Evolutionary conservation across 2,888 invertebrate genomes (phyloP).

Genomic region (Invenusta paracnida): DNA sequence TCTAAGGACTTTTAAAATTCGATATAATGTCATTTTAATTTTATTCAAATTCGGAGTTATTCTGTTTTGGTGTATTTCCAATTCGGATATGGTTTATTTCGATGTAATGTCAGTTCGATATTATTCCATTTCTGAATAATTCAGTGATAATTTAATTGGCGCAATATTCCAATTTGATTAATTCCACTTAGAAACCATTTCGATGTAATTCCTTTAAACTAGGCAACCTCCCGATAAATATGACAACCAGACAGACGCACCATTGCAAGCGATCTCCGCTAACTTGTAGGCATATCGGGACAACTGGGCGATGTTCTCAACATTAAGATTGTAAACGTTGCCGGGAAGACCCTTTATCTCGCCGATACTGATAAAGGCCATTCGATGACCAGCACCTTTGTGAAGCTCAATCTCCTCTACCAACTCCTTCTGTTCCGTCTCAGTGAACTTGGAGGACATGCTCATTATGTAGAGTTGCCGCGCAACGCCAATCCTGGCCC

Average conservation of each 20-base stretch:
- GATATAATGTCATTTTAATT: too few relatives aligned
- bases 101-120: too few relatives aligned
- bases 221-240: neutral
- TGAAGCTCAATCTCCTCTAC: neutral
- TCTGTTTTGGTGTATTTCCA: too few relatives aligned
- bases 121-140: too few relatives aligned
- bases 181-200: too few relatives aligned
- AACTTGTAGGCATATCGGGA: neutral
- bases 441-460: neutral
- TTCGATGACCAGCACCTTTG: slow-evolving; percentile 19
- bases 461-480: slow-evolving; percentile 10
- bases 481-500: neutral
- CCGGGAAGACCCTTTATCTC: neutral
- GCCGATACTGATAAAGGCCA: slow-evolving; percentile 6
- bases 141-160: too few relatives aligned
- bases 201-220: neutral
- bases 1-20: too few relatives aligned
- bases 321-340: slow-evolving; percentile 12
- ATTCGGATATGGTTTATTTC: too few relatives aligned
- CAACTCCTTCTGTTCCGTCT: neutral
- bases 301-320: neutral
- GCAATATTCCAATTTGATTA: too few relatives aligned
- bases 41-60: too few relatives aligned
- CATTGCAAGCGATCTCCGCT: slow-evolving; percentile 26
- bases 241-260: neutral